Percentiles rank a stretch among this genome's conserved stretches.
Evolutionary conservation across 2,797 vertebrate genomes (phyloP).

Genomic region (Diglossa cyanea): DNA sequence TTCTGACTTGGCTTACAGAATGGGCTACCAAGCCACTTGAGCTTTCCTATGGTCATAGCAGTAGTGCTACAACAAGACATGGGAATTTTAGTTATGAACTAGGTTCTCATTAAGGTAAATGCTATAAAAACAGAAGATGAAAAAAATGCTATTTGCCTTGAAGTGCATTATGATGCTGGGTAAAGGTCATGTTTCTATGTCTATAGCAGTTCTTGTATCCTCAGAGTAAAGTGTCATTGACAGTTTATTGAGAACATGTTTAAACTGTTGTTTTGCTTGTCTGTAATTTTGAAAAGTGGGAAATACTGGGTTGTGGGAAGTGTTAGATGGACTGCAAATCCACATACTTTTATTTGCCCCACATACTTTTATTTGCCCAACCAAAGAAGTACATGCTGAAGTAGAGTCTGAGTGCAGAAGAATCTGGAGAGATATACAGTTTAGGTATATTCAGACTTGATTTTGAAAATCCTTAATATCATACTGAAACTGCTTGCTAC

Average conservation of each 20-base stretch:
- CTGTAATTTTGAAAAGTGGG: not conserved
- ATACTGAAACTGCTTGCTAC: not conserved
- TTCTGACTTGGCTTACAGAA: not conserved
- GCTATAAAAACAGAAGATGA: not conserved
- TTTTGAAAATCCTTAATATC: not conserved
- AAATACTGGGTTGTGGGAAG: not conserved
- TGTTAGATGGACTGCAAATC: not conserved
- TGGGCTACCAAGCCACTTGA: not conserved
- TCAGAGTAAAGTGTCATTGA: not conserved
- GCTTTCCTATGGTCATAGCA: not conserved
- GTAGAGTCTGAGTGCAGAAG: not conserved
- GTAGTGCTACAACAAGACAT: not conserved
- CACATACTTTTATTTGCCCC: not conserved
- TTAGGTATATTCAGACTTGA: not conserved
- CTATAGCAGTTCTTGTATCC: not conserved
- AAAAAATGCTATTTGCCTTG: not conserved
- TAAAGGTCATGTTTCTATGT: not conserved
- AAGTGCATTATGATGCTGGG: not conserved
- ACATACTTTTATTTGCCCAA: not conserved
- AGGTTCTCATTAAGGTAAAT: not conserved
- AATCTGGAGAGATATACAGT: not conserved
- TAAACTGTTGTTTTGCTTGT: not conserved
- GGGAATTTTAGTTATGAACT: not conserved
- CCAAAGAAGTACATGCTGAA: not conserved
- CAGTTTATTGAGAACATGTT: conserved; percentile 26